Base-by-base conservation (phyloP, 2,888 invertebrate species). In the Campaea margaritaria region DNA sequence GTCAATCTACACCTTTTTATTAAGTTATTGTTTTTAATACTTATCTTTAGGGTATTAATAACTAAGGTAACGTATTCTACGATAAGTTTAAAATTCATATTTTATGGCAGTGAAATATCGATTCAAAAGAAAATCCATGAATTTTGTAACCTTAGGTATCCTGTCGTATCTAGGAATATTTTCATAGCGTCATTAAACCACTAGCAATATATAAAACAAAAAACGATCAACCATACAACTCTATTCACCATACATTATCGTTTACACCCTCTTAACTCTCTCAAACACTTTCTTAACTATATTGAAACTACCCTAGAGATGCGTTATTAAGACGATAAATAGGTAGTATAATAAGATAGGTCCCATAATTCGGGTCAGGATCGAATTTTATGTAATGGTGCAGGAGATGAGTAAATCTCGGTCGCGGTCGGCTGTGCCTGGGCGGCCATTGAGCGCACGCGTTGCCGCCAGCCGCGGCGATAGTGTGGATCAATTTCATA, bases 381-480 rank as follows among this genome's bases (percentile, higher is more conserved):
- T 85, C 84, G 85, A 86, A 85, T 83, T 86, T 86, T 85, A 85
- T 85, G 83, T 82, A 74, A 83, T 76, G 76, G 74, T 74, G 70
- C 71, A 71, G 74, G 77, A 67, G 65, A 70, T 70, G 81, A 82
- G 86, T 87, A 87, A 86, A 88, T 87, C 82, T 76, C 67, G 73
- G 65, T 70, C 67, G 71, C 65, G 79, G 74, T 75, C 69, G 81
- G 77, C 75, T 70, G 69, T 67, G 70, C 62, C 63, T 59, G 54
- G 44, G 39, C 16, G 49, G 63, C 65, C 53, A 60, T 69, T 65
- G 64, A 42, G 10, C 51, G 51, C 69, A 68, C 66, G 61, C 64
- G 65, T 64, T 56, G 58, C 62, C 54, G 9, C 39, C 48, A 41
- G 43, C 27, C 44, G 69, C 9, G 52, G 27, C 60, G 41, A 14